Conservation (phyloP, 2,888 invertebrate genomes). For the Polymixis flavicincta region DNA sequence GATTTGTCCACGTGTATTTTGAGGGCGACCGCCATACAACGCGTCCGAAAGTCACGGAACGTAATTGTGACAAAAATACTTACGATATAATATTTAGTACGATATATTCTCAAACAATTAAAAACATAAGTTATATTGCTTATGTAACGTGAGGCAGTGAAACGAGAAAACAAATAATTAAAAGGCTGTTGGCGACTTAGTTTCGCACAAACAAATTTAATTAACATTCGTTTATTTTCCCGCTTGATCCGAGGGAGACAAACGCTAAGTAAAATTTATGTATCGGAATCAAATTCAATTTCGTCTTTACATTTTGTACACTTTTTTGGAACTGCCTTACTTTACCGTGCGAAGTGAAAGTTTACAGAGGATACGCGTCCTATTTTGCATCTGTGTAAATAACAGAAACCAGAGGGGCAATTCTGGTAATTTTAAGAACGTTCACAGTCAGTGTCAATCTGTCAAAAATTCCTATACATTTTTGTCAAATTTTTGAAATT, state of each 20-base stretch:
- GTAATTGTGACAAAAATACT: too few species aligned
- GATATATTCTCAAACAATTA: not conserved
- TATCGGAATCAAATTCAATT: slow-evolving; percentile 90
- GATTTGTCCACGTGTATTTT: not conserved
- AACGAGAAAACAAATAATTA: slow-evolving; percentile 82
- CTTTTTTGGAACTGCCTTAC: slow-evolving; percentile 84
- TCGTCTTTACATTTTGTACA: slow-evolving; percentile 89
- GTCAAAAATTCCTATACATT: too few species aligned
- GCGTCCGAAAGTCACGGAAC: too few species aligned
- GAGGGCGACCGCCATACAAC: not conserved
- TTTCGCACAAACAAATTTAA: slow-evolving; percentile 87
- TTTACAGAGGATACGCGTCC: slow-evolving; percentile 74
- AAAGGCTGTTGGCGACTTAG: slow-evolving; percentile 82
- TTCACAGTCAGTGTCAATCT: too few species aligned
- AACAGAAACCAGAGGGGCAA: too few species aligned
- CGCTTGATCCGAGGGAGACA: slow-evolving; percentile 88
- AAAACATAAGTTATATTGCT: slow-evolving; percentile 20
- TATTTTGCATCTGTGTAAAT: slow-evolving; percentile 1
- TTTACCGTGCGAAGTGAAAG: slow-evolving; percentile 75
- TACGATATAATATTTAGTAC: not conserved
- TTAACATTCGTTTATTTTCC: slow-evolving; percentile 87
- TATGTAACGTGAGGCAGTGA: slow-evolving; percentile 20
- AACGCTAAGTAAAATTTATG: slow-evolving; percentile 90
- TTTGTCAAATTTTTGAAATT: too few species aligned
- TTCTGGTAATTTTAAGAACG: too few species aligned